phyloP scores from a whole-genome alignment of 2,888 invertebrate genomes.

The Hedya salicella region DNA sequence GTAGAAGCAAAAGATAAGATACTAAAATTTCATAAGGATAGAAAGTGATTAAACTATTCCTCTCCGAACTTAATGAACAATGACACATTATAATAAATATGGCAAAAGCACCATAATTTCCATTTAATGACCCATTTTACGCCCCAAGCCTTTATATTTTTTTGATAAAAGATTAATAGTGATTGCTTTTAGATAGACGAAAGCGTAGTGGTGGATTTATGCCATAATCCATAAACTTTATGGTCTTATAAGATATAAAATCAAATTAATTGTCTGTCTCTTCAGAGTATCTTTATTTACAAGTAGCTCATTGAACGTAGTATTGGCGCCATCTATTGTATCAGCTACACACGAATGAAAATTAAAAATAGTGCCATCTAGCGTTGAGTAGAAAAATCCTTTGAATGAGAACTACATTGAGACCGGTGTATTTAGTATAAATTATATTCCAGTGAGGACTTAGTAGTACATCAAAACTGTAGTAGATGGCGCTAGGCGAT shows the following conservation, averaged over 20 bases:
- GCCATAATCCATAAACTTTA: constrained; percentile 33
- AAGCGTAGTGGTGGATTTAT: constrained; percentile 28
- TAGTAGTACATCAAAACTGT: not conserved
- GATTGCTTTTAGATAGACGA: constrained; percentile 47
- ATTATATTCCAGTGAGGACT: not conserved
- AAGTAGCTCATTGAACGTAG: constrained; percentile 1
- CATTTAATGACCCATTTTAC: constrained; percentile 18
- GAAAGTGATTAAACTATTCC: not conserved
- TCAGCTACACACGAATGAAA: not conserved
- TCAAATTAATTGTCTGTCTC: constrained; percentile 34
- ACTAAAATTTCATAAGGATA: too few relatives aligned
- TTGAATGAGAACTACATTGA: not conserved
- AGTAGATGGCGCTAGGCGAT: not conserved
- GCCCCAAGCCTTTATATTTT: constrained; percentile 31
- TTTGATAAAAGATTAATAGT: constrained; percentile 44
- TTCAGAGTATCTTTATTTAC: constrained; percentile 16
- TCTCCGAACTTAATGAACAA: not conserved
- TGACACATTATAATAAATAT: not conserved
- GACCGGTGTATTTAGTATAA: not conserved
- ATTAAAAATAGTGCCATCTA: constrained; percentile 10
- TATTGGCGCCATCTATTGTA: constrained; percentile 19
- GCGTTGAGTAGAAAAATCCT: not conserved
- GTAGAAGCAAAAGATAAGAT: too few relatives aligned
- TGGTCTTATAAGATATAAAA: constrained; percentile 27
- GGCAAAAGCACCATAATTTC: constrained; percentile 16